Percentiles rank a stretch among this genome's conserved stretches.
These are phyloP conservation scores for Gambusia yucatana DNA, from an alignment of 2,797 vertebrate species.

Conservation along the genomic window DNA sequence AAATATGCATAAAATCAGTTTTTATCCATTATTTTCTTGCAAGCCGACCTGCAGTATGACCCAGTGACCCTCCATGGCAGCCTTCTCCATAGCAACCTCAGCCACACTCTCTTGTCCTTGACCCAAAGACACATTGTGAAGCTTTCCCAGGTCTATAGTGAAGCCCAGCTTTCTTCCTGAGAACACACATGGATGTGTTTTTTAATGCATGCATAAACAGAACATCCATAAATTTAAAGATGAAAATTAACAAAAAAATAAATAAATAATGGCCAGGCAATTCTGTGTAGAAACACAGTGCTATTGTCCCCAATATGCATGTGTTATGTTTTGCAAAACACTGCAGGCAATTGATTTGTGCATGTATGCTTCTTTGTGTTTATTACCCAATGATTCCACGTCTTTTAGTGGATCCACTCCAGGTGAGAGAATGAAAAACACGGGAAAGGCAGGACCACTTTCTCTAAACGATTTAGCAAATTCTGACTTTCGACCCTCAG, in stretches of 20 bases:
- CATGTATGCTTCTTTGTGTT: constrained; percentile 6
- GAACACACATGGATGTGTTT: constrained; percentile 8
- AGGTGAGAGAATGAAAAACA: constrained; percentile 82
- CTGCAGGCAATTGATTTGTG: background rate
- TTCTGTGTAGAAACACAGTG: background rate
- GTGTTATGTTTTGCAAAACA: background rate
- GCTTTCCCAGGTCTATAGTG: constrained; percentile 87
- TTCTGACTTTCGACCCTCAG: constrained; percentile 81
- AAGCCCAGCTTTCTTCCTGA: constrained; percentile 86
- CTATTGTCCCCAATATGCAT: background rate
- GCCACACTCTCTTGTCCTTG: constrained; percentile 89
- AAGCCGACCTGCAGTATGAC: constrained; percentile 87
- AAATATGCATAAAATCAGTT: background rate
- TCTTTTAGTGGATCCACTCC: constrained; percentile 78
- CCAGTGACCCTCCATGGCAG: constrained; percentile 91
- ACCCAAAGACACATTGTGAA: constrained; percentile 85
- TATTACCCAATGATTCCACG: constrained; percentile 79
- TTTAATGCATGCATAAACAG: background rate
- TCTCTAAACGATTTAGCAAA: constrained; percentile 84
- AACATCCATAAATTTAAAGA: background rate
- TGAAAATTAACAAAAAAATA: background rate
- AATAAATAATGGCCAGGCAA: background rate
- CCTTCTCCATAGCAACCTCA: constrained; percentile 85
- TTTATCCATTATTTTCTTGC: background rate
- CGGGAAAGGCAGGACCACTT: constrained; percentile 75